phyloP scores from a whole-genome alignment of 2,888 invertebrate species.

The Drosophila algonquin region DNA sequence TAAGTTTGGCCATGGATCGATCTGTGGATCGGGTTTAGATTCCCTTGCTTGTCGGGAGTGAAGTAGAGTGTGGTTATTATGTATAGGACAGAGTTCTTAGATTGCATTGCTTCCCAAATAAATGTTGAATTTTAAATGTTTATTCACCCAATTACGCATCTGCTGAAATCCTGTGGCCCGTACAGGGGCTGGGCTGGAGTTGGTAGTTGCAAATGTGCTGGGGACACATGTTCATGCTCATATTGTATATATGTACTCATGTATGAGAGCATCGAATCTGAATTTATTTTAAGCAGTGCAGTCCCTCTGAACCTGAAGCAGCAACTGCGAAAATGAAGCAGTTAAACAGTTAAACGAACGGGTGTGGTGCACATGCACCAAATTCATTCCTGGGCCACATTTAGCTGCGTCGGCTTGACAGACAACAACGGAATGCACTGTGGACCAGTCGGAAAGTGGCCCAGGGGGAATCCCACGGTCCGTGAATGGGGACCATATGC shows the following conservation, averaged over 20 bases:
- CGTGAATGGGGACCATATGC: slow-evolving; percentile 29
- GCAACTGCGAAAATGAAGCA: not conserved
- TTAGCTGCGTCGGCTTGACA: not conserved
- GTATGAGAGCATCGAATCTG: not conserved
- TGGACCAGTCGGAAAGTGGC: not conserved
- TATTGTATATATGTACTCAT: not conserved
- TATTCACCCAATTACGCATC: too few relatives aligned
- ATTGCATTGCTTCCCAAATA: not conserved
- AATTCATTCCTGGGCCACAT: slow-evolving; percentile 11
- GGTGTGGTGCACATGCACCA: slow-evolving; percentile 7
- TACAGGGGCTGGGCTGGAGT: too few relatives aligned
- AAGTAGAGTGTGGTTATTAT: too few relatives aligned
- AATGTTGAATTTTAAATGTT: not conserved
- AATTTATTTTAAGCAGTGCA: slow-evolving; percentile 14
- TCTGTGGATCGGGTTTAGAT: not conserved
- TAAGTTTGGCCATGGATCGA: too few relatives aligned
- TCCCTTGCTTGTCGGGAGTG: not conserved
- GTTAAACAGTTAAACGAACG: slow-evolving; percentile 18
- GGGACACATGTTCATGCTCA: not conserved
- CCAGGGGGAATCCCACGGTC: slow-evolving; percentile 28
- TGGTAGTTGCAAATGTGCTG: not conserved
- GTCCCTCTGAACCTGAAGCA: slow-evolving; percentile 20
- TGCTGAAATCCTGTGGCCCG: too few relatives aligned
- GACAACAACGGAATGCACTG: not conserved
- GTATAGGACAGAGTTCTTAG: not conserved